phyloP scores from a whole-genome alignment of 2,113 vertebrate genomes.

The Bettongia penicillata region DNA sequence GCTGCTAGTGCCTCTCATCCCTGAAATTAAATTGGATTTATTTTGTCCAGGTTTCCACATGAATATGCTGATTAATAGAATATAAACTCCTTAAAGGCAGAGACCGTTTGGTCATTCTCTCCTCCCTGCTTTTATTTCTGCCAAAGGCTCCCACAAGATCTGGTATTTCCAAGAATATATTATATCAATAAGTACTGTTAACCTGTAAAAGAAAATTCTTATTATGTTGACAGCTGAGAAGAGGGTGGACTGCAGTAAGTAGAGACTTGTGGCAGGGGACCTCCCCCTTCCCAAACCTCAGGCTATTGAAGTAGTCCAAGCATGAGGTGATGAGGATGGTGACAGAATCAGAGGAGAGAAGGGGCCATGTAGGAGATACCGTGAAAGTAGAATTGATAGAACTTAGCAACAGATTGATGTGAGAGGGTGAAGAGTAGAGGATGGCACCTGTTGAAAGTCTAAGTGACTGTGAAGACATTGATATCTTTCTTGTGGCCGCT shows the following conservation, averaged over 20 bases:
- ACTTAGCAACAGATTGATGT: neutral
- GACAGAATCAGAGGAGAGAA: neutral
- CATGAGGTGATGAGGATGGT: neutral
- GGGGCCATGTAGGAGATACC: neutral
- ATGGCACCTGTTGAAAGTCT: too few relatives aligned
- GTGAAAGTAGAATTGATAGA: neutral
- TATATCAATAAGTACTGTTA: too few relatives aligned
- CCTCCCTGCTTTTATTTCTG: too few relatives aligned
- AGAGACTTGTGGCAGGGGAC: neutral
- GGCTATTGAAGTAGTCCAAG: neutral
- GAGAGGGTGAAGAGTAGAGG: neutral
- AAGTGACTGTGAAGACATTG: neutral
- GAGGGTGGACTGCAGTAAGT: neutral
- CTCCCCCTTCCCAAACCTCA: neutral
- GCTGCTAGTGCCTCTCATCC: too few relatives aligned
- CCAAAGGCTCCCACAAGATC: too few relatives aligned
- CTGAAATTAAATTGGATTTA: too few relatives aligned
- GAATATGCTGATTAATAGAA: too few relatives aligned
- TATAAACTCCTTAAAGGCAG: too few relatives aligned
- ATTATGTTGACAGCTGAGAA: neutral
- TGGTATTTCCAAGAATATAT: too few relatives aligned
- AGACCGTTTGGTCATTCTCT: too few relatives aligned
- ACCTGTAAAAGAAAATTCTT: too few relatives aligned
- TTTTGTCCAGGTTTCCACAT: too few relatives aligned
- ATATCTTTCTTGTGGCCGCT: neutral